Percentiles rank a stretch among this genome's conserved stretches.
Conservation (phyloP, 2,888 invertebrate species). For the Cabera pusaria region DNA sequence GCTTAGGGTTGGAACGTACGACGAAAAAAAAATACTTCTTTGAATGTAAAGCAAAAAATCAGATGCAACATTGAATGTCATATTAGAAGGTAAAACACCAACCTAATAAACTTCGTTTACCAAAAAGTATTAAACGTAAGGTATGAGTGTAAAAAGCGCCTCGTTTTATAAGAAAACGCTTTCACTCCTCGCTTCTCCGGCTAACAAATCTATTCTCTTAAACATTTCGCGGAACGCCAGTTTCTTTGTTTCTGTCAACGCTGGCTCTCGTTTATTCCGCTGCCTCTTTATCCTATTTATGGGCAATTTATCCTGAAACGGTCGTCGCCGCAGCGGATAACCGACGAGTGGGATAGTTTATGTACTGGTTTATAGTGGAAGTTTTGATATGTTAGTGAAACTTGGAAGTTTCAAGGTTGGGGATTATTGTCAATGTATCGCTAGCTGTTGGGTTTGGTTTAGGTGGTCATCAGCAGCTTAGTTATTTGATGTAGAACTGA, state of each 20-base stretch:
- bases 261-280: constrained; percentile 42
- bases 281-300: constrained; percentile 49
- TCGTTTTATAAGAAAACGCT: too few species aligned
- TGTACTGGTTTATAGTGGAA: constrained; percentile 34
- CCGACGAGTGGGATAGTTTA: constrained; percentile 40
- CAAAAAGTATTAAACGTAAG: too few species aligned
- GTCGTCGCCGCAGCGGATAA: constrained; percentile 42
- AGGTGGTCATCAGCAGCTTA: too few species aligned
- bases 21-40: too few species aligned
- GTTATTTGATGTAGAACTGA: too few species aligned
- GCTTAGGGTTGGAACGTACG: too few species aligned
- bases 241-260: constrained; percentile 55
- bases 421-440: background rate
- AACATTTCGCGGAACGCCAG: constrained; percentile 42
- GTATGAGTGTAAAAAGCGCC: too few species aligned
- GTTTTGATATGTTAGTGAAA: constrained; percentile 10
- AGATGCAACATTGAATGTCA: too few species aligned
- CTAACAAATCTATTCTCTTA: constrained; percentile 9
- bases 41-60: too few species aligned
- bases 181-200: constrained; percentile 7
- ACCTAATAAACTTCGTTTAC: too few species aligned
- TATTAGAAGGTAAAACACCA: too few species aligned
- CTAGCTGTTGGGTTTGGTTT: too few species aligned
- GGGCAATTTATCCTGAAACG: constrained; percentile 50
- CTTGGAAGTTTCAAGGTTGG: constrained; percentile 3